A percentile compares a stretch with the other conserved stretches of the same genome.
phyloP scores from a whole-genome alignment of 2,888 invertebrate species.

The Drosophila fulvimacula region DNA sequence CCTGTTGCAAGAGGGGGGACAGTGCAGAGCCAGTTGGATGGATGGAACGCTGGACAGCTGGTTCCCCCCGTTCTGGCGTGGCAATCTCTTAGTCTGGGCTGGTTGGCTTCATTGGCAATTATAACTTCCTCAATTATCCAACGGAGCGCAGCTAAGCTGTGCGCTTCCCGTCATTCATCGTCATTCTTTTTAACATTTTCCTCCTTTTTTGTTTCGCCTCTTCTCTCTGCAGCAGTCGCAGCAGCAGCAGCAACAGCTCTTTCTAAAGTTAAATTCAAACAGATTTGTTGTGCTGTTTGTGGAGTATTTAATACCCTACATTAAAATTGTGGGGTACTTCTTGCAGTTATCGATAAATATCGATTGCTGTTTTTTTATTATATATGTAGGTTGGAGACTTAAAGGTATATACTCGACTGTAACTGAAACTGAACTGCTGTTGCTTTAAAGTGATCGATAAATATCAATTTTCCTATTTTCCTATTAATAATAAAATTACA shows the following conservation, averaged over 20 bases:
- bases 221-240: slow-evolving; percentile 7
- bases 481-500: no score
- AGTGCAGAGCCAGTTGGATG: slow-evolving; percentile 12
- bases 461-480: background rate
- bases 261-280: slow-evolving; percentile 60
- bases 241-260: slow-evolving; percentile 21
- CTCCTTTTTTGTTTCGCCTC: slow-evolving; percentile 43
- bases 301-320: slow-evolving; percentile 33
- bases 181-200: slow-evolving; percentile 78
- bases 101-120: slow-evolving; percentile 76
- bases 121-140: slow-evolving; percentile 85
- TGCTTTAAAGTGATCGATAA: background rate
- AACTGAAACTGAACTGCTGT: background rate
- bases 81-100: slow-evolving; percentile 46
- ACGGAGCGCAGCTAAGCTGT: slow-evolving; percentile 75
- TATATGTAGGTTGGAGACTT: background rate
- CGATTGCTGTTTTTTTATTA: background rate
- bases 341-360: background rate
- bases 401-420: background rate
- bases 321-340: accelerated
- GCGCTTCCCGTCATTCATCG: slow-evolving; percentile 78
- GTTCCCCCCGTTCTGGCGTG: slow-evolving; percentile 38
- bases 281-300: slow-evolving; percentile 36
- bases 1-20: slow-evolving; percentile 24
- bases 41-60: slow-evolving; percentile 24